Evolutionary conservation across 2,797 vertebrate genomes (phyloP), one percentile per base, ranked within the genome.

Genomic region (Rhynchotus rufescens): DNA sequence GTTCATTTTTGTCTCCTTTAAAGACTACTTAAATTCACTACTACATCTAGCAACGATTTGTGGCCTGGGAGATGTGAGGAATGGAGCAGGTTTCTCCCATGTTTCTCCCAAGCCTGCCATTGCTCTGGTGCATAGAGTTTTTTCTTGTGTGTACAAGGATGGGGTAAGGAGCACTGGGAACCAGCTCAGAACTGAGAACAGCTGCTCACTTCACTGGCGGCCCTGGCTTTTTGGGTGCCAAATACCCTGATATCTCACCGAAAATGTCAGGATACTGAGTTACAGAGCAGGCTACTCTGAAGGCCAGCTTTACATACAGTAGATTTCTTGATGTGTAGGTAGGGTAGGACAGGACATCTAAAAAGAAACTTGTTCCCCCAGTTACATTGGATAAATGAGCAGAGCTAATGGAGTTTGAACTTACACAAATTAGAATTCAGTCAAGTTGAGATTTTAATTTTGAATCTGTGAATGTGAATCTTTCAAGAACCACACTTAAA

Each of bases 51-150:
- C 28, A 54, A 51, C 25, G 62, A 6, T 42, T 86, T 76, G 57
- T 88, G 36, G 16, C 32, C 32, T n/a, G 65, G 28, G 25, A 72
- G 9, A 51, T 61, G 12, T 67, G 32, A 7, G 16, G 12, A 64
- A 30, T 12, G n/a, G 64, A 2, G 2, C 6, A 0, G 60, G 71
- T 87, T 69, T 84, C 10, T 56, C 26, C 21, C 52, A 28, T 8
- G 4, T 66, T 60, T 10, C 14, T 0, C 0, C 21, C 38, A 69
- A 21, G 42, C 1, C 14, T 80, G 5, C 42, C n/a, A n/a, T 65
- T 1, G 4, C 6, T 71, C 67, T 47, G 32, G 76, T 89, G 85
- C 28, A 6, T 23, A 15, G 25, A 45, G 10, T 52, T 36, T 28
- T 67, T 64, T 76, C 44, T 69, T 44, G 26, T 83, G 7, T 64